Conservation (phyloP, 2,888 invertebrate genomes). For the Nephrotoma guestfalica region DNA sequence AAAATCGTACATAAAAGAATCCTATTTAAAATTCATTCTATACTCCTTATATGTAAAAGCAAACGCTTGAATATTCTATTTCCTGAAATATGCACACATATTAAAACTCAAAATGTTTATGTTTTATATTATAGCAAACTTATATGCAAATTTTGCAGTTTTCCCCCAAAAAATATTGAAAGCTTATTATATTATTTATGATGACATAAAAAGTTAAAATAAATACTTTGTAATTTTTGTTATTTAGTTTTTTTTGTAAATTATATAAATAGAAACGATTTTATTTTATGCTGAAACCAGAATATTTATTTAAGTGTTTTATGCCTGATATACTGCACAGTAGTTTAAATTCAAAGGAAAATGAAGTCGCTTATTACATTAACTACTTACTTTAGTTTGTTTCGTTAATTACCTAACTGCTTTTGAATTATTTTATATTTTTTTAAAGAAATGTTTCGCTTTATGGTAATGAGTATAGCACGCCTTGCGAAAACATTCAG, state of each 20-base stretch:
- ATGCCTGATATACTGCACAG: not conserved
- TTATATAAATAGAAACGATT: not conserved
- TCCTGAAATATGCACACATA: not conserved
- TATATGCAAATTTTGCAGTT: not conserved
- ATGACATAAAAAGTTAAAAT: not conserved
- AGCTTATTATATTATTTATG: not conserved
- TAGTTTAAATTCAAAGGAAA: not conserved
- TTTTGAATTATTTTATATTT: too few species aligned
- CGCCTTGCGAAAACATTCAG: too few species aligned
- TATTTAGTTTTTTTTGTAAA: not conserved
- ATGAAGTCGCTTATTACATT: not conserved
- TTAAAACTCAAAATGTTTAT: not conserved
- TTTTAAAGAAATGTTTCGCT: too few species aligned
- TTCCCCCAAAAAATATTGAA: not conserved
- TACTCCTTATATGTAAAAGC: not conserved
- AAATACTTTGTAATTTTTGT: not conserved
- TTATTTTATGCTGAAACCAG: not conserved
- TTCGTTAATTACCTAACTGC: too few species aligned
- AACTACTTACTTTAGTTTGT: too few species aligned
- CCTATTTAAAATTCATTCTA: too few species aligned
- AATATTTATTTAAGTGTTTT: not conserved
- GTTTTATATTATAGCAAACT: not conserved
- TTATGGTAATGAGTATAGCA: too few species aligned
- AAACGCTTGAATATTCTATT: not conserved
- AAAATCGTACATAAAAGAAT: too few species aligned